Evolutionary conservation across 2,888 invertebrate species (phyloP), one percentile per base, ranked within the genome.

Genomic region (Dolichomitus sp.): DNA sequence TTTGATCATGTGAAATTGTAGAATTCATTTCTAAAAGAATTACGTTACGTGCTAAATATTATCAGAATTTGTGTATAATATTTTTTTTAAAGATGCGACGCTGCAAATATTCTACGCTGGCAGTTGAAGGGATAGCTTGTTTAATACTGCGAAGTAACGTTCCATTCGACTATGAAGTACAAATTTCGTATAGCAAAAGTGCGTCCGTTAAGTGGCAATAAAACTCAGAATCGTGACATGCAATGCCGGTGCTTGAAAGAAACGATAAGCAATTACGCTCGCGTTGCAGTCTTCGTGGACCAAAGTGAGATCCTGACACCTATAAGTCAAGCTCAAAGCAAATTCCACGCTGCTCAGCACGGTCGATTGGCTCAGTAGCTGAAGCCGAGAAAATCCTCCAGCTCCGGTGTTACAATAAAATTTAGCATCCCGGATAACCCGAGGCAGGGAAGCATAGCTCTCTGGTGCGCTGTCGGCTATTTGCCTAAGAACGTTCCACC

Each of bases 401-500:
- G 72, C 72, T 45, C 57, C 40, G 19, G 50, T 59, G 50, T 70
- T 69, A 74, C 37, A 69, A 59, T 80, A 75, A 69, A 70, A 75
- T 80, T 80, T 68, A 74, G 54, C 69, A 68, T 80, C 54, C 45
- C 27, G 75, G 57, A 80, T 74, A 80, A 57, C 63, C 57, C 45
- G 40, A 74, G 33, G 69, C 37, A 65, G 54, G 14, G 9, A 65
- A 54, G 30, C 50, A 40, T n/a, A 27, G 48, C 40, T 19, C 33
- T 7, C 23, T 42, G 11, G 63, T 54, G 23, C 27, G 37, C 40
- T 37, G n/a, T 59, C 59, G 65, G 69, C 69, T 80, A 69, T 74
- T 74, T 69, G 75, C 70, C 42, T 66, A 59, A 76, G 76, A 66
- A 72, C 75, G 40, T 78, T 70, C 63, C 63, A 65, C 80, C 72